Base-by-base conservation (phyloP, 2,888 invertebrate genomes). In the Leptinotarsa juncta region DNA sequence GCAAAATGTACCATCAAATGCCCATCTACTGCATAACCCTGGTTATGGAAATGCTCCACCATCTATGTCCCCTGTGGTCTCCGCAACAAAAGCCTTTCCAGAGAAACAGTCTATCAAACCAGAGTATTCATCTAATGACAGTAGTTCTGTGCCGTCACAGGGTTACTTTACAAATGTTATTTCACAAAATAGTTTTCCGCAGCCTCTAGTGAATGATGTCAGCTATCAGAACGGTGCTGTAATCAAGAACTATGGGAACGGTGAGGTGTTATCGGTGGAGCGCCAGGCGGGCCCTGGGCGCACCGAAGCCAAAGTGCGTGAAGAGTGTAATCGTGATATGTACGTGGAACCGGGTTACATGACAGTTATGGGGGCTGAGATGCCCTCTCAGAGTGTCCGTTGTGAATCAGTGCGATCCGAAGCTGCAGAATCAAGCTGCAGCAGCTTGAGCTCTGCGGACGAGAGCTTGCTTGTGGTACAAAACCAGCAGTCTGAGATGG, bases 321-420 rank as follows among this genome's bases (percentile, higher is more conserved):
- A 84, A 75, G 86, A 87, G 79, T 86, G 86, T 80, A 84, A 82
- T 77, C 82, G 82, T 70, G 85, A 85, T 77, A 71, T 74, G 67
- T 85, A 82, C 78, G 82, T 81, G 77, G 85, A 84, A 78, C 79
- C 75, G 70, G 82, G 84, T 77, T 87, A 85, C 78, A 84, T 85
- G 80, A 85, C 85, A 75, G 87, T 88, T 77, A 83, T 87, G 84
- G 86, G 86, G 79, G 86, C 86, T 70, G 88, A 87, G 74, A 82
- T 85, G 76, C 78, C 84, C 77, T 81, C 81, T 66, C 83, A 81
- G 78, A 83, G 85, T 85, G 84, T 86, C 70, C 88, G 90, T 70
- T 90, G 91, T 84, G 91, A 91, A 83, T 91, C 91, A 72, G 91
- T 90, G 72, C 89, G 90, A 60, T 91, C 91, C 57, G 91, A 91